Evolutionary conservation across 2,888 invertebrate genomes (phyloP), one percentile per base, ranked within the genome.

Genomic region (Eretmocerus hayati): DNA sequence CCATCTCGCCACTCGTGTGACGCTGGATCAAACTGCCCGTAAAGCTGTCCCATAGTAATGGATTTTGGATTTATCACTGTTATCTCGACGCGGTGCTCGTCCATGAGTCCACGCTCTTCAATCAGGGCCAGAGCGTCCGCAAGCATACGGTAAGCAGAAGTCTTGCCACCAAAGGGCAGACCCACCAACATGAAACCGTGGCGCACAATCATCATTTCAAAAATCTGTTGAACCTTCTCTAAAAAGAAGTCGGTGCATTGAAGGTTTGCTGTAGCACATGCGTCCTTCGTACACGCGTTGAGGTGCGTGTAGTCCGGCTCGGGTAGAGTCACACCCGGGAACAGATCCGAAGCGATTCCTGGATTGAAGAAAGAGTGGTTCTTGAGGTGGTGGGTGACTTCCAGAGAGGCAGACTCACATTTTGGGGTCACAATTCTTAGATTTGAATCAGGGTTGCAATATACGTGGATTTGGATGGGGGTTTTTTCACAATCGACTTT

Each of bases 1-100:
- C 91, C 91, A 67, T 92, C 91, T 4, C 86, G 88, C 91, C 91
- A 92, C 75, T 96, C 95, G 70, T 94, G 94, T 0, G 94, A 93
- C 0, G 90, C 87, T 0, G 87, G 82, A 74, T 96, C 95, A 65
- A 95, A 95, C 68, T 91, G 89, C 0, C 95, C 95, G 66, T 94
- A 96, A n/a, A 96, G 75, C 68, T 95, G 94, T 0, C 92, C 93
- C 88, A 95, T 89, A 0, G 94, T 94, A 45, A 96, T 89, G 0
- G 94, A 85, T 73, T 96, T 96, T 0, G 96, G 95, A 74, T 95
- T 96, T 58, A 91, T 90, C 1, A 90, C 79, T 0, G 81, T 87
- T 63, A 83, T 89, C 59, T 89, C 82, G 0, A 87, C 88, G 41
- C 77, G 75, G 62, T 87, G 83, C 62, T 90, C 90, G 11, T 80